These are phyloP conservation scores for Tapirus indicus DNA, from an alignment of 2,797 vertebrate species.

Conservation along the genomic window DNA sequence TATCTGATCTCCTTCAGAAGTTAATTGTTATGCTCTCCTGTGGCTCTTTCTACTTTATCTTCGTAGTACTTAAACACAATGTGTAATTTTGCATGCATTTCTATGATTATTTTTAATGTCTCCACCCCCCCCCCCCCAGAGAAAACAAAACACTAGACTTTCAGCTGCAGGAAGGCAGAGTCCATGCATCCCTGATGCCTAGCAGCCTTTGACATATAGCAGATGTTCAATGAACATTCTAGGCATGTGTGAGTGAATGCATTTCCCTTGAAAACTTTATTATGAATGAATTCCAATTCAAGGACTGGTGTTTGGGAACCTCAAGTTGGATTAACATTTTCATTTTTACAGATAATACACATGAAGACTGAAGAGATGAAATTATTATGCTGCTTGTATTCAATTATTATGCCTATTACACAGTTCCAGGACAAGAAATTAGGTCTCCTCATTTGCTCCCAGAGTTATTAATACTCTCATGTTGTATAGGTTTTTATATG, in stretches of 20 bases:
- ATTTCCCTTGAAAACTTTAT: neutral
- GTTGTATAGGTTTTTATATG: neutral
- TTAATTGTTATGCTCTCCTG: neutral
- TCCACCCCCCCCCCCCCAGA: neutral
- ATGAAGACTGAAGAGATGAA: neutral
- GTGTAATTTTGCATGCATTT: neutral
- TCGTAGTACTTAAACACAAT: neutral
- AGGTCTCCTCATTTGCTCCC: neutral
- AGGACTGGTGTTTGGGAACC: neutral
- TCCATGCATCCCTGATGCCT: neutral
- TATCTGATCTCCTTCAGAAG: constrained; percentile 1
- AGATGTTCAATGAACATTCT: neutral
- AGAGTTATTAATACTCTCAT: neutral
- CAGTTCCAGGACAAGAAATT: neutral
- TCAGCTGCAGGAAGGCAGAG: neutral
- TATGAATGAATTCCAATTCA: neutral
- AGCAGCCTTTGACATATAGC: neutral
- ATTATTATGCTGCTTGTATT: neutral
- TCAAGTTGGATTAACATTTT: neutral
- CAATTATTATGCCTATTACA: neutral
- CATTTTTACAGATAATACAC: neutral
- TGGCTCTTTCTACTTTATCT: constrained; percentile 23
- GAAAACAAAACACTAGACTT: neutral
- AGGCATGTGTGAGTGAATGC: neutral
- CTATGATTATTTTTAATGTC: constrained; percentile 6